Evolutionary conservation across 64 coral and sea anemone species (phyloP), one percentile per base, ranked within the genome.

Genomic region (Actinia tenebrosa): DNA sequence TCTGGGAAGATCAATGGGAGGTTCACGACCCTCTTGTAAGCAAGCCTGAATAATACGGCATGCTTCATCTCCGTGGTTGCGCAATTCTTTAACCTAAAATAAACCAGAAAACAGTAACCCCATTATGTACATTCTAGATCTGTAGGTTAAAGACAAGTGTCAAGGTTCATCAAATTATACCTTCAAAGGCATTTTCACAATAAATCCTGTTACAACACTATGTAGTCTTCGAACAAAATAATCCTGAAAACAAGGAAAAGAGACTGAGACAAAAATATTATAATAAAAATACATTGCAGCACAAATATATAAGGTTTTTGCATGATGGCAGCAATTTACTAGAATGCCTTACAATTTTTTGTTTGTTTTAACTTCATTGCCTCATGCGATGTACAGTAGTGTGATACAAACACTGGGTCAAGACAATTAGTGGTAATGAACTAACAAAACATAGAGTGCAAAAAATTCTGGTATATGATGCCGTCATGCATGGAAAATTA

Each of bases 171-270:
- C 71, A n/a, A 5, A 16, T 52, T 16, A n/a, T 77, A 98, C 95
- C 92, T 98, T 92, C 43, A 98, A 83, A 78, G 92, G 96, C 96
- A 98, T 98, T 60, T 95, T 94, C 0, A 98, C 90, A 86, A 98
- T 92, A 37, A 98, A 98, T 62, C 93, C 93, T 77, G 96, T 98
- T 9, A 98, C 86, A 19, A 98, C 58, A 15, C 84, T 85, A 64
- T 98, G 96, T 63, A 98, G 72, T 42, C 89, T 87, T 77, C 91
- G 89, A 61, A 98, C 88, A 88, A 92, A 98, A 54, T 95, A 98
- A n/a, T 98, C 96, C 96, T 98, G 85, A 86, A 86, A 45, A 23
- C 63, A 90, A 69, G 0, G 30, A 42, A 75, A 30, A 69, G 22
- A 69, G 2, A 18, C 60, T 18, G 60, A 18, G 15, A 61, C 16